Percentiles rank a stretch among this genome's conserved stretches.
Evolutionary conservation across 2,797 vertebrate species (phyloP).

Genomic region (Emydoidea blandingii): DNA sequence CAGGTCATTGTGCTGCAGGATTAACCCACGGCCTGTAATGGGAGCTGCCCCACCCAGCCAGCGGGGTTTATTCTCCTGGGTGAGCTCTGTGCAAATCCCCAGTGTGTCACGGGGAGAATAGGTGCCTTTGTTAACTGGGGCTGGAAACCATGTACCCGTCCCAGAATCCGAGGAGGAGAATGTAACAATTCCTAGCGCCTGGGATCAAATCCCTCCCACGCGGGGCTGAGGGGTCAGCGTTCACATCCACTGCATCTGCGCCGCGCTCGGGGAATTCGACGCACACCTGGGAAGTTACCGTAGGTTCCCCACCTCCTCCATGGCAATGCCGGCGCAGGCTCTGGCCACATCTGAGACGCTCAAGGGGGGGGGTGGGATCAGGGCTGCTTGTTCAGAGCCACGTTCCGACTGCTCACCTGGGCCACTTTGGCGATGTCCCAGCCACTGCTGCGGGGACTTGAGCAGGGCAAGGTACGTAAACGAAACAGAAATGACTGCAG

Average conservation of each 20-base stretch:
- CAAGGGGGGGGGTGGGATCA: too few relatives aligned
- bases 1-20: not conserved
- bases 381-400: too few relatives aligned
- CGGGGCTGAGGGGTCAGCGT: fast-evolving
- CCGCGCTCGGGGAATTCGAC: too few relatives aligned
- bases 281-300: too few relatives aligned
- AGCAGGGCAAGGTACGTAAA: too few relatives aligned
- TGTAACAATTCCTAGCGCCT: constrained; percentile 43
- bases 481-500: too few relatives aligned
- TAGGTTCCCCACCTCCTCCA: too few relatives aligned
- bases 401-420: too few relatives aligned
- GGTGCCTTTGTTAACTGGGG: constrained; percentile 66
- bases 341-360: too few relatives aligned
- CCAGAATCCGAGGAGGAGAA: constrained; percentile 32
- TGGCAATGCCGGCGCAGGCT: too few relatives aligned
- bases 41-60: constrained; percentile 52
- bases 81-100: constrained; percentile 59
- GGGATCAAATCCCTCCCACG: not conserved
- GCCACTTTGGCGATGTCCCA: too few relatives aligned
- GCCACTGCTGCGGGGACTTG: too few relatives aligned
- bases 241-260: not conserved
- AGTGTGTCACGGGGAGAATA: not conserved
- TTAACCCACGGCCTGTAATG: constrained; percentile 20
- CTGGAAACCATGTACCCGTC: not conserved
- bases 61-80: constrained; percentile 59